phyloP scores from a whole-genome alignment of 2,797 vertebrate genomes.

The Cuculus canorus region DNA sequence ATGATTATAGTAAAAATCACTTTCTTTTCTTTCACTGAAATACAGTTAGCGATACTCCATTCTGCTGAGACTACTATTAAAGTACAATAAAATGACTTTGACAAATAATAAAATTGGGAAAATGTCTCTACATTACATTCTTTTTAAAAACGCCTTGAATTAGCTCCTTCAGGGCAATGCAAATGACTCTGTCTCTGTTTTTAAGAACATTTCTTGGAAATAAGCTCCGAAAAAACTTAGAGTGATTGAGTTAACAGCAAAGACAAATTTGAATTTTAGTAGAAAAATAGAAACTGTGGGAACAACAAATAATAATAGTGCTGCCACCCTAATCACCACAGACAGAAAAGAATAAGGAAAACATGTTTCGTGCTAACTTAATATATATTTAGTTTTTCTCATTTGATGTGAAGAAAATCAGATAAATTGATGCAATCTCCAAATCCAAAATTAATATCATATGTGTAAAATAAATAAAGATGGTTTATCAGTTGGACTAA shows the following conservation, averaged over 20 bases:
- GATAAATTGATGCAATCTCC: not conserved
- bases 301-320: not conserved
- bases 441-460: not conserved
- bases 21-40: not conserved
- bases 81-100: not conserved
- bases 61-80: slow-evolving; percentile 4
- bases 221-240: slow-evolving; percentile 16
- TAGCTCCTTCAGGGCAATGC: not conserved
- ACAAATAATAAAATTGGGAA: not conserved
- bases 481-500: not conserved
- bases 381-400: not conserved
- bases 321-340: not conserved
- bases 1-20: not conserved
- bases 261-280: slow-evolving; percentile 33
- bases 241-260: slow-evolving; percentile 10
- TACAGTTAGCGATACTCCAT: not conserved
- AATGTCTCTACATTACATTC: not conserved
- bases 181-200: not conserved
- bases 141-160: not conserved
- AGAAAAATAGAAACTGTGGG: not conserved
- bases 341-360: not conserved
- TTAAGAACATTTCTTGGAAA: not conserved
- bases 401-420: slow-evolving; percentile 3
- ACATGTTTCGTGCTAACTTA: not conserved
- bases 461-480: not conserved